phyloP scores from a whole-genome alignment of 2,888 invertebrate genomes.

The Galerucella calmariensis region DNA sequence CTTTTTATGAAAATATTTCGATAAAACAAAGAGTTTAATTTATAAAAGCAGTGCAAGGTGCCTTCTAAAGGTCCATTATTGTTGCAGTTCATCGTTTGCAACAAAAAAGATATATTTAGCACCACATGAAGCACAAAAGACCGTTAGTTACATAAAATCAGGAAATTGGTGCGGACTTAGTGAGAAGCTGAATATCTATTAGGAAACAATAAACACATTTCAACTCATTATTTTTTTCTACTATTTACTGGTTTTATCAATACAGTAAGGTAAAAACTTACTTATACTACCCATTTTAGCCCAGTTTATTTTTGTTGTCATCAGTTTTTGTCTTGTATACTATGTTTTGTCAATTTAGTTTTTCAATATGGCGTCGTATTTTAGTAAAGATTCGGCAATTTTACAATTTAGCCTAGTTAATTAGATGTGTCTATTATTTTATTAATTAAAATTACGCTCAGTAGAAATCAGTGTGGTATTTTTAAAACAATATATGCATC shows the following conservation, averaged over 20 bases:
- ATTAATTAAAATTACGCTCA: slow-evolving; percentile 11
- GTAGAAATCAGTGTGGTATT: not conserved
- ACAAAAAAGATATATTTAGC: slow-evolving; percentile 29
- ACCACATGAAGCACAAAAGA: slow-evolving; percentile 43
- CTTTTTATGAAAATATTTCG: slow-evolving; percentile 43
- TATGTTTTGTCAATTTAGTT: slow-evolving; percentile 54
- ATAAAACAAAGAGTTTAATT: slow-evolving; percentile 39
- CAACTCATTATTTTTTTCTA: slow-evolving; percentile 18
- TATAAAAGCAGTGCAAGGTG: slow-evolving; percentile 35
- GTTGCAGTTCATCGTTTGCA: slow-evolving; percentile 18
- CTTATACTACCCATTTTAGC: slow-evolving; percentile 4
- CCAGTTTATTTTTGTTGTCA: slow-evolving; percentile 40
- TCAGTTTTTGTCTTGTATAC: slow-evolving; percentile 42
- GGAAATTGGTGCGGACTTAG: slow-evolving; percentile 42
- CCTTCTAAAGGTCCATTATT: slow-evolving; percentile 26
- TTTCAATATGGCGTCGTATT: slow-evolving; percentile 58
- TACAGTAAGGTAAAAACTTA: slow-evolving; percentile 27
- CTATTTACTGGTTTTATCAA: slow-evolving; percentile 16
- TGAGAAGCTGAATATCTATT: slow-evolving; percentile 34
- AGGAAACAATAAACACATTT: slow-evolving; percentile 36
- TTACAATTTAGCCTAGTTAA: slow-evolving; percentile 33
- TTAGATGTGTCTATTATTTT: slow-evolving; percentile 23
- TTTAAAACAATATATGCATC: not conserved
- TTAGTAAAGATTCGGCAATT: slow-evolving; percentile 52
- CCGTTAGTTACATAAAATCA: slow-evolving; percentile 49